Evolutionary conservation across 2,888 invertebrate species (phyloP).

Genomic region (Lasius platythorax): DNA sequence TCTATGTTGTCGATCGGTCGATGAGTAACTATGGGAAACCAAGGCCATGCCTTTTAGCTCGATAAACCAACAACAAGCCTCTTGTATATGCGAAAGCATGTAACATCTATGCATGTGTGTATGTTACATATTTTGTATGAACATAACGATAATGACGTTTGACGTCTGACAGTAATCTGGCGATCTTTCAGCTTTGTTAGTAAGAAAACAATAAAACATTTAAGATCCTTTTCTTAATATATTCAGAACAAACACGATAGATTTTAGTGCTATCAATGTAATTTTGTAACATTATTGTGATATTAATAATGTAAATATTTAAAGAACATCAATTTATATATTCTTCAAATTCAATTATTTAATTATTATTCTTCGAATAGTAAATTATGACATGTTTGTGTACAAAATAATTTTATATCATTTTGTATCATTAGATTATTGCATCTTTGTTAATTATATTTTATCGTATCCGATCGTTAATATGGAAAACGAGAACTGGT

Average conservation of each 20-base stretch:
- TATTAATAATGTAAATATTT: constrained; percentile 11
- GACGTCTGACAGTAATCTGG: neutral
- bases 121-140: neutral
- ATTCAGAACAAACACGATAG: neutral
- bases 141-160: neutral
- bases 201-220: neutral
- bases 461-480: constrained; percentile 13
- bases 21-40: constrained; percentile 82
- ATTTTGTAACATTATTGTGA: neutral
- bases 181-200: neutral
- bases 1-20: constrained; percentile 76
- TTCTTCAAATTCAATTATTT: too few relatives aligned
- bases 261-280: neutral
- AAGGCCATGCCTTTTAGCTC: constrained; percentile 78
- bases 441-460: neutral
- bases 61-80: constrained; percentile 72
- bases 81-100: constrained; percentile 38
- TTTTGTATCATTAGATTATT: neutral
- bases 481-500: neutral
- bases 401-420: neutral
- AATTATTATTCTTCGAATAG: too few relatives aligned
- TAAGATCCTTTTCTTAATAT: neutral
- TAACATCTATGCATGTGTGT: neutral
- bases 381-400: neutral
- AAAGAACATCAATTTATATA: neutral